These are phyloP conservation scores for Beris morrisii DNA, from an alignment of 2,888 invertebrate species.

Conservation along the genomic window DNA sequence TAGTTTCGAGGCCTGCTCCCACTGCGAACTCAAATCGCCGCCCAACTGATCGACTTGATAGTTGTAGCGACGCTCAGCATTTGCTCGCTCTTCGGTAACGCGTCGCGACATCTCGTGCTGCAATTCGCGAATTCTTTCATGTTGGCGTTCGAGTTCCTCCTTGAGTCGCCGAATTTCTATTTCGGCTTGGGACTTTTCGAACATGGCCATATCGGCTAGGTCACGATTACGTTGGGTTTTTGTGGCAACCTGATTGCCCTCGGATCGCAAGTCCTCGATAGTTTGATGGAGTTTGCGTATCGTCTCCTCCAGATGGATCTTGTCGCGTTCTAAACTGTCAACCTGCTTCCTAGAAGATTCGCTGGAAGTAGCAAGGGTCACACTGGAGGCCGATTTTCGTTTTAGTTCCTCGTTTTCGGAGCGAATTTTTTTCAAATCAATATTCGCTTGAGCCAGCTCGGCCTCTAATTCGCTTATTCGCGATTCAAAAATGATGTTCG, in stretches of 20 bases:
- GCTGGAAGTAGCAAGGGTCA: slow-evolving; percentile 50
- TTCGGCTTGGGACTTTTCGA: slow-evolving; percentile 76
- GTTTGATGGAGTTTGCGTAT: slow-evolving; percentile 68
- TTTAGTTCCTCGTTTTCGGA: slow-evolving; percentile 64
- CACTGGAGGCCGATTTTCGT: slow-evolving; percentile 52
- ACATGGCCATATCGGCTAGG: slow-evolving; percentile 73
- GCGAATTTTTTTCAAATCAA: slow-evolving; percentile 73
- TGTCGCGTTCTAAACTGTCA: slow-evolving; percentile 72
- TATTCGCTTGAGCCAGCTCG: slow-evolving; percentile 74
- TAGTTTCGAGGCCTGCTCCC: slow-evolving; percentile 76
- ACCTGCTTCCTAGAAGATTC: slow-evolving; percentile 70
- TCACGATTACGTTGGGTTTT: slow-evolving; percentile 71
- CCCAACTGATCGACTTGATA: slow-evolving; percentile 78
- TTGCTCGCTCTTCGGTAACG: slow-evolving; percentile 70
- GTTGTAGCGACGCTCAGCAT: slow-evolving; percentile 72
- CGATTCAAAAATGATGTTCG: slow-evolving; percentile 81
- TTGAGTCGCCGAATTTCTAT: slow-evolving; percentile 72
- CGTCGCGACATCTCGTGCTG: slow-evolving; percentile 75
- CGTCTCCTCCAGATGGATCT: slow-evolving; percentile 67
- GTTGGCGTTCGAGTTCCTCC: slow-evolving; percentile 77
- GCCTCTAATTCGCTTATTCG: slow-evolving; percentile 83
- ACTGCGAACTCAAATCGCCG: slow-evolving; percentile 76
- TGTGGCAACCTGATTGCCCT: slow-evolving; percentile 63
- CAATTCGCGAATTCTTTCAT: slow-evolving; percentile 72
- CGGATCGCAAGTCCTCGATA: slow-evolving; percentile 66